phyloP scores from a whole-genome alignment of 2,113 vertebrate genomes.

The Tinamus guttatus region DNA sequence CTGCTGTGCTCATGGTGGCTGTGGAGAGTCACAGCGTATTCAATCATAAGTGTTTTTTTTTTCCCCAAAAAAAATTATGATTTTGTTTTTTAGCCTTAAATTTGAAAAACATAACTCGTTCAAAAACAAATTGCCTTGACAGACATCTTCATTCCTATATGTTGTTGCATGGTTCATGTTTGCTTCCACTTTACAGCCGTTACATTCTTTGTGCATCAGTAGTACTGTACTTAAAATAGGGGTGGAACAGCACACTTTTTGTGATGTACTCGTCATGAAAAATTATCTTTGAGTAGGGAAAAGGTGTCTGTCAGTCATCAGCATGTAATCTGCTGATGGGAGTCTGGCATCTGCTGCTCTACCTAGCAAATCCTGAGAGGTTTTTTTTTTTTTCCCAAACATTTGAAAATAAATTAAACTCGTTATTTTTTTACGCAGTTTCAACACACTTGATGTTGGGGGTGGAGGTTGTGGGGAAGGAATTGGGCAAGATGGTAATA shows the following conservation, averaged over 20 bases:
- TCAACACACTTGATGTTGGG: not conserved
- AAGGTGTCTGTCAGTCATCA: not conserved
- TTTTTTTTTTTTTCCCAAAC: not conserved
- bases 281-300: not conserved
- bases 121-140: slow-evolving; percentile 4
- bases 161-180: not conserved
- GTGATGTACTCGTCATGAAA: not conserved
- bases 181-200: not conserved
- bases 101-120: not conserved
- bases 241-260: not conserved
- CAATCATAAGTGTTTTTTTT: not conserved
- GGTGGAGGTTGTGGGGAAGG: no score
- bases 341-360: not conserved
- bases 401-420: not conserved
- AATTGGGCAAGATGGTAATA: not conserved
- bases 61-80: not conserved
- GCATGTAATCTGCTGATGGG: not conserved
- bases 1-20: not conserved
- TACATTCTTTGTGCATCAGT: not conserved
- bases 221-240: not conserved
- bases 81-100: not conserved
- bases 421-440: not conserved
- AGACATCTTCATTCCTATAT: not conserved
- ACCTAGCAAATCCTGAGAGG: not conserved
- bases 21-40: not conserved